Evolutionary conservation across 2,113 vertebrate genomes (phyloP).

Genomic region (Ancistrus triradiatus): DNA sequence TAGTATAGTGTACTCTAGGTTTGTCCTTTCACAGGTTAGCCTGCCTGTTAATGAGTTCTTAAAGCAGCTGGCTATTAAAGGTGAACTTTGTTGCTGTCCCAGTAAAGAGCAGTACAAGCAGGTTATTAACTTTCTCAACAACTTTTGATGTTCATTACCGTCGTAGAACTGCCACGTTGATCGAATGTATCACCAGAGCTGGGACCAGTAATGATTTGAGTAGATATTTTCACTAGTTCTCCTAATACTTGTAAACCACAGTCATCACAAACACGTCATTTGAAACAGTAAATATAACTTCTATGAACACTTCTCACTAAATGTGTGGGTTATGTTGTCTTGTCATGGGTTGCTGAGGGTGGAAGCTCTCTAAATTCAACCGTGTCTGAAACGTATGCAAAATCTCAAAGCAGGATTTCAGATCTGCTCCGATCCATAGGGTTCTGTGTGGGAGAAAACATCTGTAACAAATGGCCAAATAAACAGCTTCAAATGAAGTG

Average conservation of each 20-base stretch:
- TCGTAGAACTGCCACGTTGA: no score
- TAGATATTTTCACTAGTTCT: not conserved
- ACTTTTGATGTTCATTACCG: conserved; percentile 19
- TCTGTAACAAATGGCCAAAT: conserved; percentile 41
- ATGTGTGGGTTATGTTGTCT: conserved; percentile 29
- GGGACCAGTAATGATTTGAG: conserved; percentile 13
- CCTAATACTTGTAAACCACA: no score
- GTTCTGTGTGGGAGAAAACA: conserved; percentile 10
- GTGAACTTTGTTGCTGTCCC: not conserved
- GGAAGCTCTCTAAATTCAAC: not conserved
- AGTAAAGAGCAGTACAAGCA: conserved; percentile 1
- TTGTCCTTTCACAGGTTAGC: no score
- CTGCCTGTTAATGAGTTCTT: not conserved
- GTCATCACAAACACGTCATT: no score
- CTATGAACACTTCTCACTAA: no score
- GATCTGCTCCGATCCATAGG: conserved; percentile 1
- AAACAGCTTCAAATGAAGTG: conserved; percentile 26
- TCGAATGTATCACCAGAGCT: not conserved
- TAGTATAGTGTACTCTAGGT: no score
- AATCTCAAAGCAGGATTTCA: conserved; percentile 24
- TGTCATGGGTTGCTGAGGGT: conserved; percentile 9
- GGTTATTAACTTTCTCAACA: conserved; percentile 27
- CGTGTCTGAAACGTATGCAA: conserved; percentile 38
- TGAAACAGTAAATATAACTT: no score
- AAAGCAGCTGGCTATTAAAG: no score